A percentile compares a stretch with the other conserved stretches of the same genome.
phyloP scores from a whole-genome alignment of 1,140 invertebrate species.

The Drosophila pruinosa region DNA sequence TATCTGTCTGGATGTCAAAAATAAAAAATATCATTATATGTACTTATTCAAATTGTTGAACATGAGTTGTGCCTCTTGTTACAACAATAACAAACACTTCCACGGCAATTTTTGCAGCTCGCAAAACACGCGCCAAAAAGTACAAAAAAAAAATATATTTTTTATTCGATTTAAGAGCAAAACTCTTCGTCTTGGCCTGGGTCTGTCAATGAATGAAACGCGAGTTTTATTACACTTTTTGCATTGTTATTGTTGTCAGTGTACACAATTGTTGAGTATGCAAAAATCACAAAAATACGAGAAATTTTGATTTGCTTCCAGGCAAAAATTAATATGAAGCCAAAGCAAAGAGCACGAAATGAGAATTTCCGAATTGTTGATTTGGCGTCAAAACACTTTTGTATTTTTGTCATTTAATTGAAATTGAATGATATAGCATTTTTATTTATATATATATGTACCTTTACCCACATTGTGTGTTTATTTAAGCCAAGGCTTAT shows the following conservation, averaged over 20 bases:
- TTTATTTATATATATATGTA: constrained; percentile 31
- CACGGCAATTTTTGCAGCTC: constrained; percentile 20
- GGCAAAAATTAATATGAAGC: constrained; percentile 52
- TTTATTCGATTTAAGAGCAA: constrained; percentile 16
- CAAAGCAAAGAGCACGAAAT: constrained; percentile 43
- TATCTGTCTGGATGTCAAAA: constrained; percentile 60
- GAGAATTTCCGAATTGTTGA: constrained; percentile 67
- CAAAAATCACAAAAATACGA: constrained; percentile 53
- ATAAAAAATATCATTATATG: constrained; percentile 38
- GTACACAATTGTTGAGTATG: constrained; percentile 55
- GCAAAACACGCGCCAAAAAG: constrained; percentile 65
- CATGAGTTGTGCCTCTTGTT: constrained; percentile 67
- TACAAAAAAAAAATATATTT: constrained; percentile 18
- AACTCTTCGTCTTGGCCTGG: constrained; percentile 24
- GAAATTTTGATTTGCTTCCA: constrained; percentile 45
- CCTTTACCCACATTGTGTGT: not conserved
- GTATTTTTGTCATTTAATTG: constrained; percentile 72
- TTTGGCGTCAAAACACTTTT: constrained; percentile 79
- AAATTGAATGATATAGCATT: constrained; percentile 79
- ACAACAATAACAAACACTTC: constrained; percentile 39
- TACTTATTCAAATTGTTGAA: constrained; percentile 74
- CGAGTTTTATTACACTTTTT: constrained; percentile 41
- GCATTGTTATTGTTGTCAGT: constrained; percentile 13
- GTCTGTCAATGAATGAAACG: constrained; percentile 66
- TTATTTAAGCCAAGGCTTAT: constrained; percentile 45